phyloP scores from a whole-genome alignment of 2,113 vertebrate species.

The Neotoma lepida region DNA sequence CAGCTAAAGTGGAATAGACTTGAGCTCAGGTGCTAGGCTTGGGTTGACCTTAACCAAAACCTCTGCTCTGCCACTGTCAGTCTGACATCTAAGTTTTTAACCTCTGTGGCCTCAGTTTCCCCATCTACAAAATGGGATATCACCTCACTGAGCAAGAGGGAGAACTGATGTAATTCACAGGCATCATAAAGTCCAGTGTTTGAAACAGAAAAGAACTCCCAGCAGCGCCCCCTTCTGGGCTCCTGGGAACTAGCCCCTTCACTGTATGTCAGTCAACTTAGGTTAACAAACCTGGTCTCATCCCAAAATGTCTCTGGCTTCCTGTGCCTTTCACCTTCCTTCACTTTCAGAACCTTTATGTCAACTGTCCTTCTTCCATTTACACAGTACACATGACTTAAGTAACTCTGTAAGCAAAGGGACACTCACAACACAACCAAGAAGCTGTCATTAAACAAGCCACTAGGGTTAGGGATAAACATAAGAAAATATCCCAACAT shows the following conservation, averaged over 20 bases:
- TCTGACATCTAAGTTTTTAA: not conserved
- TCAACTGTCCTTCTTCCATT: not conserved
- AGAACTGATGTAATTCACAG: not conserved
- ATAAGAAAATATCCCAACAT: not conserved
- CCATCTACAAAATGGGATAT: not conserved
- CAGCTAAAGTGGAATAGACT: not conserved
- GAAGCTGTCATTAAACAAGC: not conserved
- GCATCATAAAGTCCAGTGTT: not conserved
- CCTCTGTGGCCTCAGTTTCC: conserved; percentile 8
- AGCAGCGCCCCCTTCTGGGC: not conserved
- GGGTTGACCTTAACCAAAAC: not conserved
- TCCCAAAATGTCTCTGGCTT: not conserved
- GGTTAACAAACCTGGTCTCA: not conserved
- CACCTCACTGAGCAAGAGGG: not conserved
- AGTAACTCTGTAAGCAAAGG: not conserved
- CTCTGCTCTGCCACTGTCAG: not conserved
- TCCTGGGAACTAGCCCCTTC: not conserved
- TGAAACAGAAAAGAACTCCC: not conserved
- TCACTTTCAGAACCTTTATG: not conserved
- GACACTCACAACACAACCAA: too few species aligned
- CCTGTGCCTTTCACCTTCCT: not conserved
- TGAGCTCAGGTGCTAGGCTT: not conserved
- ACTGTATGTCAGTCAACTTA: not conserved
- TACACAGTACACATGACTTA: not conserved
- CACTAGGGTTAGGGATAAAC: accelerated